Evolutionary conservation across 2,888 invertebrate genomes (phyloP).

Genomic region (Harpagoxenus sublaevis): DNA sequence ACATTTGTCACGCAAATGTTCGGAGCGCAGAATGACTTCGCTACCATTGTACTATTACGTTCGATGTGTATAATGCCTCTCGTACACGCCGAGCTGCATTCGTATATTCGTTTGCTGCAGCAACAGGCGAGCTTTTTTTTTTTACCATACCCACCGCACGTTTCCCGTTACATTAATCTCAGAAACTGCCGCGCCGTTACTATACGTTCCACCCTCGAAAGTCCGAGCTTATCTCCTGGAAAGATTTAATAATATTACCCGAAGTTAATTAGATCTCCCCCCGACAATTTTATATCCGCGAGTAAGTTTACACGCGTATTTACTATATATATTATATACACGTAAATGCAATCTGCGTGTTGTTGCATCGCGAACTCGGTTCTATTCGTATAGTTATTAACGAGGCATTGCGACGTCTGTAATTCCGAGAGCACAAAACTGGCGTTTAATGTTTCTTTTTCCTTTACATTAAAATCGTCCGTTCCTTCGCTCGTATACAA

Average conservation of each 20-base stretch:
- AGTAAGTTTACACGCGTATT: not conserved
- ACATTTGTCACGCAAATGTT: conserved; percentile 71
- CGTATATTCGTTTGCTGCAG: not conserved
- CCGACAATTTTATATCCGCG: not conserved
- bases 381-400: conserved; percentile 4
- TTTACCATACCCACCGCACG: not conserved
- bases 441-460: too few species aligned
- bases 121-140: conserved; percentile 19
- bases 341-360: not conserved
- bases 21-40: conserved; percentile 54
- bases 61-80: conserved; percentile 14
- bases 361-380: not conserved
- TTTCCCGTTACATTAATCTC: conserved; percentile 11
- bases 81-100: not conserved
- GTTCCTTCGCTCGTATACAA: not conserved
- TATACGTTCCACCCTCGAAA: not conserved
- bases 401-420: not conserved
- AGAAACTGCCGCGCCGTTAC: not conserved
- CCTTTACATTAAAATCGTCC: not conserved
- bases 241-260: not conserved
- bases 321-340: too few species aligned
- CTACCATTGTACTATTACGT: conserved; percentile 66
- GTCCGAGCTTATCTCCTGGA: not conserved
- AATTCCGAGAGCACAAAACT: not conserved
- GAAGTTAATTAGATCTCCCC: not conserved